These are phyloP conservation scores for Turdus rufiventris DNA, from an alignment of 2,113 vertebrate genomes.

Conservation along the genomic window DNA sequence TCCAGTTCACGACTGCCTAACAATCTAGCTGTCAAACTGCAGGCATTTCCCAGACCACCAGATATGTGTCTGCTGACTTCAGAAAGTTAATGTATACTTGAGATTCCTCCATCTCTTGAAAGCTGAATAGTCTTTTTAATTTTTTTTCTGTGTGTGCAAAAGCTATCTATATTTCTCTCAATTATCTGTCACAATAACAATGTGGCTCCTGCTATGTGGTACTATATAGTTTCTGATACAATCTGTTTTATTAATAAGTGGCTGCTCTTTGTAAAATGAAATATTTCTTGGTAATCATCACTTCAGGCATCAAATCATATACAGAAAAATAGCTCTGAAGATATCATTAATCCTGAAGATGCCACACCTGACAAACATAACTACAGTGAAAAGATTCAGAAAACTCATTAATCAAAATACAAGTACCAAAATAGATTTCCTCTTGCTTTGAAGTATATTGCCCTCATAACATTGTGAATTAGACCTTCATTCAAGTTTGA, in stretches of 20 bases:
- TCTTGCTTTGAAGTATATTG: conserved; percentile 49
- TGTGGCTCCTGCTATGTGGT: not conserved
- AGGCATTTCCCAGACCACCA: conserved; percentile 46
- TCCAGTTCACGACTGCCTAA: conserved; percentile 46
- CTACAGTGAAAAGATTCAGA: conserved; percentile 29
- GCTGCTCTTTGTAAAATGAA: conserved; percentile 25
- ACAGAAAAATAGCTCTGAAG: conserved; percentile 44
- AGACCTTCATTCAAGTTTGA: not conserved
- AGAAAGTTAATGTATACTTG: conserved; percentile 6
- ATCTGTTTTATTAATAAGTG: conserved; percentile 24
- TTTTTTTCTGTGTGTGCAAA: not conserved
- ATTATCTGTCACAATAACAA: not conserved
- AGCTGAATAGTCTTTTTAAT: not conserved
- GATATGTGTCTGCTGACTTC: conserved; percentile 11
- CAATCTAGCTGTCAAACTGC: conserved; percentile 42
- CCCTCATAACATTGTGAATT: conserved; percentile 1
- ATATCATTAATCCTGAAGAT: conserved; percentile 44
- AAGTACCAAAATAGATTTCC: conserved; percentile 27
- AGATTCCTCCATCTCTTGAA: not conserved
- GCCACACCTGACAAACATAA: conserved; percentile 47
- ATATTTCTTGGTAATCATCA: conserved; percentile 37
- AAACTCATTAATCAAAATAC: conserved; percentile 50
- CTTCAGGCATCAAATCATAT: conserved; percentile 35
- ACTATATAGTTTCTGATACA: not conserved
- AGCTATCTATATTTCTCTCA: not conserved